Conservation (phyloP, 2,888 invertebrate genomes). For the Bedellia somnulentella region DNA sequence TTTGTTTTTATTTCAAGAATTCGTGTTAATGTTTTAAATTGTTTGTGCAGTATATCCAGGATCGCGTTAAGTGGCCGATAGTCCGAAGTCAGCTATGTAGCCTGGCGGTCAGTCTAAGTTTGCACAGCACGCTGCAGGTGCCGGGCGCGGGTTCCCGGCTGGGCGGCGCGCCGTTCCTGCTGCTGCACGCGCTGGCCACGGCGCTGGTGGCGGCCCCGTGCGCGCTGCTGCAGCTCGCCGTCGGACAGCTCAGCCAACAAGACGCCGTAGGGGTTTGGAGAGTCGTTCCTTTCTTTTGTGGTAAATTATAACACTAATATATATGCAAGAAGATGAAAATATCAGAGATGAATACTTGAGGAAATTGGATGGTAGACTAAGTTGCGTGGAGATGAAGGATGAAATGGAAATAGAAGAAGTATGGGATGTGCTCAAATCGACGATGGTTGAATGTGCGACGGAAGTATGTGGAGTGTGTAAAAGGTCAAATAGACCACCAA, state of each 20-base stretch:
- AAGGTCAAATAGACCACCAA: no score
- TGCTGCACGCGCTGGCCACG: conserved; percentile 48
- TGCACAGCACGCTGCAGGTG: conserved; percentile 61
- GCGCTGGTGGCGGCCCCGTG: conserved; percentile 57
- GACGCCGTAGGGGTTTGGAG: conserved; percentile 67
- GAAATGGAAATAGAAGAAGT: no score
- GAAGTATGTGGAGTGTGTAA: no score
- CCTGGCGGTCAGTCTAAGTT: conserved; percentile 54
- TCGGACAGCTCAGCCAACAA: conserved; percentile 67
- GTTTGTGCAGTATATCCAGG: conserved; percentile 15
- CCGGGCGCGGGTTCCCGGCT: conserved; percentile 52
- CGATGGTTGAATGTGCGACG: no score
- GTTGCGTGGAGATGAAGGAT: no score
- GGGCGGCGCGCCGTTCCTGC: conserved; percentile 55
- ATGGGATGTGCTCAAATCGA: no score
- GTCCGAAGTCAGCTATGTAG: conserved; percentile 44
- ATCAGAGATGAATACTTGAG: no score
- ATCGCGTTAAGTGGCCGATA: conserved; percentile 23
- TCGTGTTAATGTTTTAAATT: not conserved
- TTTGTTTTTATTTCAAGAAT: no score
- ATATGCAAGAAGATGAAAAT: no score
- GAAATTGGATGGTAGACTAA: no score
- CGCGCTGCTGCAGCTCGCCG: conserved; percentile 62
- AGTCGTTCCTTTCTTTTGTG: conserved; percentile 67
- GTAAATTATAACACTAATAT: conserved; percentile 31